Evolutionary conservation across 1,140 invertebrate genomes (phyloP).

Genomic region (Zeugodacus cucurbitae): DNA sequence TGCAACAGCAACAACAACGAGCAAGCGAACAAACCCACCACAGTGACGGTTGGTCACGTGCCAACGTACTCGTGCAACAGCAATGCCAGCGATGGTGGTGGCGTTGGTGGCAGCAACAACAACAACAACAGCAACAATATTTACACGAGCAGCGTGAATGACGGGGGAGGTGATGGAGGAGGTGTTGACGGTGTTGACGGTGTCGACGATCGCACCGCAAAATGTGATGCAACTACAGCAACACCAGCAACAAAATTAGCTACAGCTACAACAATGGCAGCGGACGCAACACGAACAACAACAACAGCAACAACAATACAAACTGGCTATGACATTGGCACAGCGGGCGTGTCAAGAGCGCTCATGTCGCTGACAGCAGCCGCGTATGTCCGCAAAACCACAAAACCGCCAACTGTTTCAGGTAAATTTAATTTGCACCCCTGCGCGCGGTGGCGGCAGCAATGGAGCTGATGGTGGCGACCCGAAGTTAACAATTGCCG

Average conservation of each 20-base stretch:
- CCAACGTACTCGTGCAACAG: background rate
- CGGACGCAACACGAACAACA: conserved; percentile 48
- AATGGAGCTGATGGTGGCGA: background rate
- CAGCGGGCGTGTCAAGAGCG: conserved; percentile 9
- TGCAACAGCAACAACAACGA: conserved; percentile 41
- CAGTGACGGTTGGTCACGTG: conserved; percentile 49
- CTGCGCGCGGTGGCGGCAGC: background rate
- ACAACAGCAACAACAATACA: conserved; percentile 62
- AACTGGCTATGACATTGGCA: conserved; percentile 44
- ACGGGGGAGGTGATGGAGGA: background rate
- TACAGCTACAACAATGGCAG: conserved; percentile 34
- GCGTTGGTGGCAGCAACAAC: background rate
- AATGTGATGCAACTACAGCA: background rate
- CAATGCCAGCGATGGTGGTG: background rate
- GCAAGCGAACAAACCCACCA: conserved; percentile 41
- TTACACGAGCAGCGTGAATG: conserved; percentile 5
- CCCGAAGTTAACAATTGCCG: background rate
- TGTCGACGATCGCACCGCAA: background rate
- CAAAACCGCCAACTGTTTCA: conserved; percentile 61
- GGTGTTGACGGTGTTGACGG: too few species aligned
- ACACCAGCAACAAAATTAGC: too few species aligned
- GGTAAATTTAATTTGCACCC: conserved; percentile 52
- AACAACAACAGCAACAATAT: conserved; percentile 16
- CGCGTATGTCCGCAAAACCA: conserved; percentile 48
- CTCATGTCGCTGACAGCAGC: conserved; percentile 14